Evolutionary conservation across 2,113 vertebrate species (phyloP).

Genomic region (Nycticebus coucang): DNA sequence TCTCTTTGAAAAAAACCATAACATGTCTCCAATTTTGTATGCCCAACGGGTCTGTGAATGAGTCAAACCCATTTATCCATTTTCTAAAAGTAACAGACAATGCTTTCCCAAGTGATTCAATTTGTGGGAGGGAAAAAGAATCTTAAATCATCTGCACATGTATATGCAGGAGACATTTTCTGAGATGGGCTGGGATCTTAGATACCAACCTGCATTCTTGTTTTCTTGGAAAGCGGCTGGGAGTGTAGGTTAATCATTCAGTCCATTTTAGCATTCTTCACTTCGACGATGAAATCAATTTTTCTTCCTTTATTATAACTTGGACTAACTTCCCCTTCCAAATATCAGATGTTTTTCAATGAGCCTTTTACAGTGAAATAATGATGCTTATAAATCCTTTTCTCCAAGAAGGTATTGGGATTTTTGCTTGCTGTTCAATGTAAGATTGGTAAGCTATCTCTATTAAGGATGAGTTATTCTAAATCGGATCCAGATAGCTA

Average conservation of each 20-base stretch:
- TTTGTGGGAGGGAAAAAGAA: neutral
- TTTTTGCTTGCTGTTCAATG: neutral
- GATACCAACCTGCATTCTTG: rapidly evolving
- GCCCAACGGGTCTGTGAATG: neutral
- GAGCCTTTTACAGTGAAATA: neutral
- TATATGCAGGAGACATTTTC: rapidly evolving
- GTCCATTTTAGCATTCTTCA: neutral
- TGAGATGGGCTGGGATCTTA: neutral
- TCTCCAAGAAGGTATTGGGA: neutral
- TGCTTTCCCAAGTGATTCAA: neutral
- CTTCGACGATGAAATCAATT: neutral
- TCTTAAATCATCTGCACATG: neutral
- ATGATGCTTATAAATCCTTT: neutral
- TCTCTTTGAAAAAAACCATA: neutral
- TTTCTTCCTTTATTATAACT: neutral
- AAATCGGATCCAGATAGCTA: neutral
- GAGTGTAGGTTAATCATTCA: neutral
- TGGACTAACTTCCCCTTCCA: neutral
- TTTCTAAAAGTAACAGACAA: neutral
- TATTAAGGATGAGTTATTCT: neutral
- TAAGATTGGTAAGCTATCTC: neutral
- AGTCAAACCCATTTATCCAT: neutral
- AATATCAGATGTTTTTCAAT: neutral
- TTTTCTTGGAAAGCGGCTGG: neutral
- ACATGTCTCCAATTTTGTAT: no score